Evolutionary conservation across 2,113 vertebrate genomes (phyloP).

Genomic region (Lepidothrix coronata): DNA sequence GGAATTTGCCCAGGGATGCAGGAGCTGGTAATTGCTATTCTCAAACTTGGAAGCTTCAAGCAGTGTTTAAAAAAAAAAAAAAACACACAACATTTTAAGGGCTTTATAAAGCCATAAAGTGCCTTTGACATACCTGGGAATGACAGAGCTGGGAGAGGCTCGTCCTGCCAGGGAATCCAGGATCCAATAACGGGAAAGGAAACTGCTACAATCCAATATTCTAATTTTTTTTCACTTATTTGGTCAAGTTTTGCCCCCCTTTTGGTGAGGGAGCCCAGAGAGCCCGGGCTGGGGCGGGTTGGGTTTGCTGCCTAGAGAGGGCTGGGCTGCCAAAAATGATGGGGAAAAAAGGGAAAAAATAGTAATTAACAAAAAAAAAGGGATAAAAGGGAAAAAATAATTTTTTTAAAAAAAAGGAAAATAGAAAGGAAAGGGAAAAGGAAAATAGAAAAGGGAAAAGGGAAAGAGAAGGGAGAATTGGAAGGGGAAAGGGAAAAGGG

Average conservation of each 20-base stretch:
- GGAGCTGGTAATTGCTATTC: constrained; percentile 72
- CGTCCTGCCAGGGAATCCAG: neutral
- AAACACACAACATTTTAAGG: constrained; percentile 51
- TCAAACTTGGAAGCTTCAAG: constrained; percentile 70
- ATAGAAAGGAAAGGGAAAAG: too few species aligned
- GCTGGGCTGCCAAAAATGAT: neutral
- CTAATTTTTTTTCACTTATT: accelerated
- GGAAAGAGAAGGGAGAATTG: too few species aligned
- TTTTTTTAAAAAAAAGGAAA: neutral
- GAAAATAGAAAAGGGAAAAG: too few species aligned
- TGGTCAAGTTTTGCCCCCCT: neutral
- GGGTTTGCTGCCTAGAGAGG: neutral
- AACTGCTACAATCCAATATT: neutral
- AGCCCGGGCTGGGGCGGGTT: neutral
- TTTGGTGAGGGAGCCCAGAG: neutral
- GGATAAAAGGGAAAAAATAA: neutral
- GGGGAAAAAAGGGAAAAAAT: neutral
- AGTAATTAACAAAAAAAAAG: too few species aligned
- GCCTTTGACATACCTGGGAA: constrained; percentile 52
- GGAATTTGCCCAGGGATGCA: constrained; percentile 72
- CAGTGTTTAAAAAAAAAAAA: constrained; percentile 52
- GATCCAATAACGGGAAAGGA: accelerated
- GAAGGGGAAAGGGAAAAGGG: too few species aligned
- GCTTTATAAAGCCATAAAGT: constrained; percentile 72
- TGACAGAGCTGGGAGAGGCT: constrained; percentile 42